Evolutionary conservation across 2,113 vertebrate species (phyloP).

Genomic region (Sphyrna mokarran): DNA sequence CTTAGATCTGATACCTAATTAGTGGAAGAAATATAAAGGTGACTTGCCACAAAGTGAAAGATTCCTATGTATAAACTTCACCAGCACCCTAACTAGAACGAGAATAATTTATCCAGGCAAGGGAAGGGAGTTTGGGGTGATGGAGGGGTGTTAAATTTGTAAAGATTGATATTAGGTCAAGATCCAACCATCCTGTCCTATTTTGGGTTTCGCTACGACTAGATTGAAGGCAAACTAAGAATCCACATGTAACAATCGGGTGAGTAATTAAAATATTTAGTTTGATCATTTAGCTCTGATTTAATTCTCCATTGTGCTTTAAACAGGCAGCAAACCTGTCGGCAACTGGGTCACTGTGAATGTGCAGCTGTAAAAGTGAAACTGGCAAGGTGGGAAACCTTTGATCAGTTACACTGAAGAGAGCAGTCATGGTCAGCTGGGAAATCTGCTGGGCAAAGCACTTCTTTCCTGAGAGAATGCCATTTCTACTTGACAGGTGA

Average conservation of each 20-base stretch:
- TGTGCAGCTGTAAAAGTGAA: too few relatives aligned
- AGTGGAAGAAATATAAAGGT: not conserved
- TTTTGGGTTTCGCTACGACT: not conserved
- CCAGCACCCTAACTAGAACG: not conserved
- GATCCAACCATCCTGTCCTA: not conserved
- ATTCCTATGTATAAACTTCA: not conserved
- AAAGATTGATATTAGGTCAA: not conserved
- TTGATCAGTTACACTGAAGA: too few relatives aligned
- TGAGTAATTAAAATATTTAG: not conserved
- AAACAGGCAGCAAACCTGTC: too few relatives aligned
- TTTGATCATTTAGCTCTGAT: not conserved
- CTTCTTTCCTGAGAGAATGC: too few relatives aligned
- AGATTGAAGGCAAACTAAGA: not conserved
- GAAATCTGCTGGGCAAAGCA: too few relatives aligned
- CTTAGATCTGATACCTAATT: not conserved
- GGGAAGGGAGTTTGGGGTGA: not conserved
- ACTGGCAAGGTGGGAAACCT: too few relatives aligned
- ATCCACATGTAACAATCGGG: not conserved
- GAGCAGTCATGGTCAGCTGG: too few relatives aligned
- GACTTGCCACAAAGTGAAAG: not conserved
- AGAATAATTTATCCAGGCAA: not conserved
- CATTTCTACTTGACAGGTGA: too few relatives aligned
- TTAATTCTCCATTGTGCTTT: not conserved
- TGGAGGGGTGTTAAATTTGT: not conserved
- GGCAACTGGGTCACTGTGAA: too few relatives aligned